Percentiles rank a stretch among this genome's conserved stretches.
Evolutionary conservation across 2,888 invertebrate species (phyloP).

Genomic region (Itoplectis maculator): DNA sequence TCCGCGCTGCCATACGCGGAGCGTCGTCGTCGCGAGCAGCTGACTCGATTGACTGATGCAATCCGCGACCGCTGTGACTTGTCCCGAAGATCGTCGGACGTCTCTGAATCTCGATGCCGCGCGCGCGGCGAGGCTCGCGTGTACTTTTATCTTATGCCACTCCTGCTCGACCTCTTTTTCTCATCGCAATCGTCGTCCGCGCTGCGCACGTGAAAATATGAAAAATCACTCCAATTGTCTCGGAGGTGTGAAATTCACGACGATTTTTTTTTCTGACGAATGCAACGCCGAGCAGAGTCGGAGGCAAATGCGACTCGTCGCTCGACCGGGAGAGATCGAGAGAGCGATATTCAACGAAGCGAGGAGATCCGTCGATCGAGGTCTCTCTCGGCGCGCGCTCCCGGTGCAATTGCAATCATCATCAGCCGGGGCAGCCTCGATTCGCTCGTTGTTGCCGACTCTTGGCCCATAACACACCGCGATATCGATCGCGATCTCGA

Average conservation of each 20-base stretch:
- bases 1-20: slow-evolving; percentile 22
- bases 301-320: background rate
- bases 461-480: slow-evolving; percentile 2
- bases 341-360: slow-evolving; percentile 47
- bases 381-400: slow-evolving; percentile 33
- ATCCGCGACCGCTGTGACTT: slow-evolving; percentile 13
- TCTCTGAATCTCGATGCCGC: slow-evolving; percentile 10
- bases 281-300: background rate
- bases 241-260: background rate
- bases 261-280: no score
- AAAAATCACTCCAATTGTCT: background rate
- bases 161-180: slow-evolving; percentile 8
- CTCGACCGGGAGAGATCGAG: slow-evolving; percentile 31
- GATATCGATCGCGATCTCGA: slow-evolving; percentile 29
- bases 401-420: slow-evolving; percentile 44
- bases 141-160: slow-evolving; percentile 13
- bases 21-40: slow-evolving; percentile 31
- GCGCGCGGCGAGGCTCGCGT: background rate
- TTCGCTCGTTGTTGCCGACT: slow-evolving; percentile 16
- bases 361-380: slow-evolving; percentile 42
- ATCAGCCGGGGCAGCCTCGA: slow-evolving; percentile 38
- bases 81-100: slow-evolving; percentile 10
- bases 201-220: background rate
- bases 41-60: slow-evolving; percentile 43
- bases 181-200: no score